These are phyloP conservation scores for Bilobella aurantiaca DNA, from an alignment of 1,140 invertebrate genomes.

Conservation along the genomic window DNA sequence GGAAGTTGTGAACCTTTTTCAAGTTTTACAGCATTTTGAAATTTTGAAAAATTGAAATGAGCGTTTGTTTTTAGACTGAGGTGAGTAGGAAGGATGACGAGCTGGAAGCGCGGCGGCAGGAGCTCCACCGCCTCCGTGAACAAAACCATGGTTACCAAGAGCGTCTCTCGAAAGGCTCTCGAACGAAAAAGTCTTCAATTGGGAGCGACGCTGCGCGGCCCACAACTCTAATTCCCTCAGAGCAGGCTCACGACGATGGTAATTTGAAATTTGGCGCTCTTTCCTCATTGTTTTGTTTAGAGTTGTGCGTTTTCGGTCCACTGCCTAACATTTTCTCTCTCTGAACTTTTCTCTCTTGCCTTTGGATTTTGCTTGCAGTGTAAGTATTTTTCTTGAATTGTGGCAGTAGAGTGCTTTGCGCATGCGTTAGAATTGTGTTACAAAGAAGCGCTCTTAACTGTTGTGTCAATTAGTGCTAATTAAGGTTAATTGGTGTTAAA, in stretches of 20 bases:
- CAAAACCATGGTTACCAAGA: constrained; percentile 36
- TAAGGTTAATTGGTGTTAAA: too few relatives aligned
- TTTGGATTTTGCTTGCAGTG: constrained; percentile 12
- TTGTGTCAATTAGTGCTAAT: too few relatives aligned
- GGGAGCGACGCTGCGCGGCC: constrained; percentile 15
- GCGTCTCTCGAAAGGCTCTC: constrained; percentile 18
- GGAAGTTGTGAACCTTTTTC: too few relatives aligned
- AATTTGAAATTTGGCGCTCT: constrained; percentile 22
- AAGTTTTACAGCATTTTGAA: too few relatives aligned
- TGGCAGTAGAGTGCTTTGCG: too few relatives aligned
- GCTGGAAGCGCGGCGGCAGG: constrained; percentile 24
- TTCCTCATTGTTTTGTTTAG: too few relatives aligned
- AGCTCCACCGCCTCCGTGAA: constrained; percentile 31
- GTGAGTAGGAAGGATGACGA: constrained; percentile 31
- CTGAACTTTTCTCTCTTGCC: background rate
- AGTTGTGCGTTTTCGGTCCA: constrained; percentile 16
- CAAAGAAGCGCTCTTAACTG: too few relatives aligned
- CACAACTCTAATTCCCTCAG: constrained; percentile 27
- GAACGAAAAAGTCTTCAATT: constrained; percentile 6
- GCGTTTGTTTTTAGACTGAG: constrained; percentile 27
- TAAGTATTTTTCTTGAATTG: background rate
- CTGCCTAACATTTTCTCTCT: constrained; percentile 5
- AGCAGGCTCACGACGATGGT: constrained; percentile 28
- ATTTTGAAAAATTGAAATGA: too few relatives aligned
- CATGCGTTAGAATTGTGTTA: too few relatives aligned